Percentiles rank a stretch among this genome's conserved stretches.
Conservation (phyloP, 2,113 vertebrate genomes). For the Pionites leucogaster region DNA sequence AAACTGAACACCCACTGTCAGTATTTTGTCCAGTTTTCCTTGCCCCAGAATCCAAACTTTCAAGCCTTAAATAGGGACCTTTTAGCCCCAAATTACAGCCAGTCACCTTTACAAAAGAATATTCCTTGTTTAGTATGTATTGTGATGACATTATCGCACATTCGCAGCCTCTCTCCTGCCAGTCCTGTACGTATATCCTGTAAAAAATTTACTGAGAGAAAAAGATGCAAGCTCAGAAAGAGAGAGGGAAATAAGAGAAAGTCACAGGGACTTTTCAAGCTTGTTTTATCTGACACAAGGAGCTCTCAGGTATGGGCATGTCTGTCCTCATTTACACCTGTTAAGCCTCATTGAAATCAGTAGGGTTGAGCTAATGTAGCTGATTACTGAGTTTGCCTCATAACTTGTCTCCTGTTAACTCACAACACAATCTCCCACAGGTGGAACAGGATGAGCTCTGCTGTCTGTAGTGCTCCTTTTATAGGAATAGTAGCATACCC, state of each 20-base stretch:
- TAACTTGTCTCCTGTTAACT: constrained; percentile 12
- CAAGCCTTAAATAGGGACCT: not conserved
- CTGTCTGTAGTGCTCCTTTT: not conserved
- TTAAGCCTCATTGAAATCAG: constrained; percentile 7
- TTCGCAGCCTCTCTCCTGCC: not conserved
- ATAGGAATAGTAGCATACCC: not conserved
- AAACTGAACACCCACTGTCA: not conserved
- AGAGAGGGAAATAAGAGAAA: not conserved
- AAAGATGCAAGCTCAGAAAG: not conserved
- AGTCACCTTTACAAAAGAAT: not conserved
- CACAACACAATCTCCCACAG: not conserved
- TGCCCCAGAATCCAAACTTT: not conserved
- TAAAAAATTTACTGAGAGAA: not conserved
- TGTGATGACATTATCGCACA: not conserved
- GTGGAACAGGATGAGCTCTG: constrained; percentile 1
- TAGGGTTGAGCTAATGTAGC: not conserved
- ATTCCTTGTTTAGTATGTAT: not conserved
- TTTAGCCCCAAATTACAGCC: not conserved
- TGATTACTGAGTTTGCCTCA: constrained; percentile 10
- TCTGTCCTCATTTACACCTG: not conserved
- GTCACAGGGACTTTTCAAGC: not conserved
- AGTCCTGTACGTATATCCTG: not conserved
- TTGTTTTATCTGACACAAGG: not conserved
- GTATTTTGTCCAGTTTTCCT: not conserved
- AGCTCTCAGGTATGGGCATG: not conserved